Conservation (phyloP, 2,888 invertebrate genomes). For the Synergus itoensis region DNA sequence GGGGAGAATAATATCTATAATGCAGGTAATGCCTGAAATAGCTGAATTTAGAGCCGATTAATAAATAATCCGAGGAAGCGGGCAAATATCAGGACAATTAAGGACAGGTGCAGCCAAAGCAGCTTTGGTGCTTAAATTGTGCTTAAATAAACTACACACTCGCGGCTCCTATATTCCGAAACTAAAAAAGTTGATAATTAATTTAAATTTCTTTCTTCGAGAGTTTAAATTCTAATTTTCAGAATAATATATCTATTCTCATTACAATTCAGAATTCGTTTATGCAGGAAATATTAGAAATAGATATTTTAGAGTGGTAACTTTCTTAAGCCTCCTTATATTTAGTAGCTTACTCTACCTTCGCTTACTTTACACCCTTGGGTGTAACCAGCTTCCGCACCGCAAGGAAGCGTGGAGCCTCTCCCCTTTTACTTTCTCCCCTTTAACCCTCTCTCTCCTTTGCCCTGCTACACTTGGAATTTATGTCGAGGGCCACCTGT, state of each 20-base stretch:
- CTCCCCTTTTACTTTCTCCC: background rate
- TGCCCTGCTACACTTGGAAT: background rate
- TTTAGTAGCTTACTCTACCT: too few relatives aligned
- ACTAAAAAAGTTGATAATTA: too few relatives aligned
- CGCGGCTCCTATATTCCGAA: background rate
- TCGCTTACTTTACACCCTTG: too few relatives aligned
- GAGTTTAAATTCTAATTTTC: too few relatives aligned
- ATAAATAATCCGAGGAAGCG: background rate
- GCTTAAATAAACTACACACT: background rate
- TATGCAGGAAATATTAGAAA: too few relatives aligned
- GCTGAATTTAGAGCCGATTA: background rate
- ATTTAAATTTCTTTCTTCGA: too few relatives aligned
- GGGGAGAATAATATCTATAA: too few relatives aligned
- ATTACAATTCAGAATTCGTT: too few relatives aligned
- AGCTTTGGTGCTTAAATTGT: background rate
- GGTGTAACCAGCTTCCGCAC: background rate
- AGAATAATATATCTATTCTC: too few relatives aligned
- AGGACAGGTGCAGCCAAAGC: background rate
- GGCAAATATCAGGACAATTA: background rate
- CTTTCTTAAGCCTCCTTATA: too few relatives aligned
- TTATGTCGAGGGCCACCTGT: conserved; percentile 32
- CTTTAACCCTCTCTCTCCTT: background rate
- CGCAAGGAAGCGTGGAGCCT: background rate
- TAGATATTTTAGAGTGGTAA: too few relatives aligned
- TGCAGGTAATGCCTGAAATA: background rate